Percentiles rank a stretch among this genome's conserved stretches.
These are phyloP conservation scores for Gortyna flavago DNA, from an alignment of 2,888 invertebrate species.

Conservation along the genomic window DNA sequence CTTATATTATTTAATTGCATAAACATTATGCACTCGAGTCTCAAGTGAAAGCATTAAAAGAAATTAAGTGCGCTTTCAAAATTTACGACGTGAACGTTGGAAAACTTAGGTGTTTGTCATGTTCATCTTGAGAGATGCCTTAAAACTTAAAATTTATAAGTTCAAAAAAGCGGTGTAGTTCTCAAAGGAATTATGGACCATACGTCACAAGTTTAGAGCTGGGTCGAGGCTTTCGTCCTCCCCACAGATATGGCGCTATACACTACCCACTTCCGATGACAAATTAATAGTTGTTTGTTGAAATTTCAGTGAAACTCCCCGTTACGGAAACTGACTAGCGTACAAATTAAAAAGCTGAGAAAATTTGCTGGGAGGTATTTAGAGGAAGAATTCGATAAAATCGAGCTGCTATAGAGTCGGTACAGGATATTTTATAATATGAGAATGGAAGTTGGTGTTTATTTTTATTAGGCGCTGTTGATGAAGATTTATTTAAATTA, in stretches of 20 bases:
- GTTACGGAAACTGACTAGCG: conserved; percentile 21
- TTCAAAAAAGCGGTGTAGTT: conserved; percentile 55
- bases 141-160: conserved; percentile 60
- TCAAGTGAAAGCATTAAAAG: conserved; percentile 50
- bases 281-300: conserved; percentile 75
- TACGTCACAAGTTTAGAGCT: conserved; percentile 67
- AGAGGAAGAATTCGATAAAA: conserved; percentile 33
- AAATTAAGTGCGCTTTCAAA: conserved; percentile 57
- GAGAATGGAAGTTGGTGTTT: not conserved
- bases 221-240: conserved; percentile 55
- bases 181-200: conserved; percentile 55
- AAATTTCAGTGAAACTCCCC: conserved; percentile 48
- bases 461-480: not conserved
- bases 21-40: conserved; percentile 15
- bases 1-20: conserved; percentile 28
- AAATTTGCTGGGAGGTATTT: conserved; percentile 32
- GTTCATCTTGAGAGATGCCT: conserved; percentile 47
- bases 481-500: not conserved
- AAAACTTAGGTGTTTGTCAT: conserved; percentile 61
- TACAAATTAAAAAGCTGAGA: conserved; percentile 40
- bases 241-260: conserved; percentile 61
- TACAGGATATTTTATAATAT: conserved; percentile 22
- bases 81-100: conserved; percentile 44
- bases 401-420: not conserved
- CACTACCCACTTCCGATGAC: conserved; percentile 63